Percentiles rank a stretch among this genome's conserved stretches.
phyloP scores from a whole-genome alignment of 92 coral and sea anemone species.

The Palythoa grandis region DNA sequence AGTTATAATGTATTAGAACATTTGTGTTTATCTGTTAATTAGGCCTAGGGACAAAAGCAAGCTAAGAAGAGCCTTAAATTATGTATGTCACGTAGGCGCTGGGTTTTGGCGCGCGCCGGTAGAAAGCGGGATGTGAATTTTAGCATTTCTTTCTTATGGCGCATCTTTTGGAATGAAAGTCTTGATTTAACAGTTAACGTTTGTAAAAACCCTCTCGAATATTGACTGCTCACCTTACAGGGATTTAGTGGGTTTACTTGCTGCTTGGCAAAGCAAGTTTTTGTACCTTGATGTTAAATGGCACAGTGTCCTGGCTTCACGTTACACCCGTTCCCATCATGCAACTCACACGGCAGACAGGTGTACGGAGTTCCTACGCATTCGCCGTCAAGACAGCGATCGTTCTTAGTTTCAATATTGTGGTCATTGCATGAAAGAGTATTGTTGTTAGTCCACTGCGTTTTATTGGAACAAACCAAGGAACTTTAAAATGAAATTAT shows the following conservation, averaged over 20 bases:
- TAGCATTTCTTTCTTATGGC: too few species aligned
- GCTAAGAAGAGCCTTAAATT: not conserved
- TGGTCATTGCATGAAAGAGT: slow-evolving; percentile 61
- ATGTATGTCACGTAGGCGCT: too few species aligned
- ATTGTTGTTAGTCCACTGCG: slow-evolving; percentile 66
- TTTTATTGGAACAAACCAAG: slow-evolving; percentile 6
- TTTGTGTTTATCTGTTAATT: too few species aligned
- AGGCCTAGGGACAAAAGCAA: not conserved
- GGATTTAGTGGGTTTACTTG: slow-evolving; percentile 69
- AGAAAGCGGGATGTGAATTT: too few species aligned
- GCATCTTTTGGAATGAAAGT: too few species aligned
- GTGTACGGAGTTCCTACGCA: slow-evolving; percentile 75
- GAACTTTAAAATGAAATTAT: too few species aligned
- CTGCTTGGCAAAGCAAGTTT: slow-evolving; percentile 64
- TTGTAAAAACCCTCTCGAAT: too few species aligned
- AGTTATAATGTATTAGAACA: too few species aligned
- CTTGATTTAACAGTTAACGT: too few species aligned
- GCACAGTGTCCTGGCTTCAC: slow-evolving; percentile 74
- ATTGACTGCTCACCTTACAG: slow-evolving; percentile 68
- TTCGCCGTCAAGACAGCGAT: slow-evolving; percentile 62
- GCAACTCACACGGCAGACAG: slow-evolving; percentile 76
- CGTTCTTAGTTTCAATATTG: slow-evolving; percentile 63
- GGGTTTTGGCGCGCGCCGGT: too few species aligned
- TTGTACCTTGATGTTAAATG: slow-evolving; percentile 47
- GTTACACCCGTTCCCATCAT: slow-evolving; percentile 60